These are phyloP conservation scores for Arctia plantaginis DNA, from an alignment of 2,888 invertebrate genomes.

Conservation along the genomic window DNA sequence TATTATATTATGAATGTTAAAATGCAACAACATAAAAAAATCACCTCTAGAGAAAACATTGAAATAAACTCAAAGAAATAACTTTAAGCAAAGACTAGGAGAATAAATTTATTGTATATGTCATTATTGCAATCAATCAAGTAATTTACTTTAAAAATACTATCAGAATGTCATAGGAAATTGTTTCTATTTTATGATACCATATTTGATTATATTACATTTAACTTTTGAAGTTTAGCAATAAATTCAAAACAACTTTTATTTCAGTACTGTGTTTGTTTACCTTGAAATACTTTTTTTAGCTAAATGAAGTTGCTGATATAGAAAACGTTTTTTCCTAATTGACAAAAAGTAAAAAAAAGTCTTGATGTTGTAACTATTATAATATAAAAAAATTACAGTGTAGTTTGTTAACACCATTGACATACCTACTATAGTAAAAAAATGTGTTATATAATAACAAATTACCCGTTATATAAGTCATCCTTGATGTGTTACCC, in stretches of 20 bases:
- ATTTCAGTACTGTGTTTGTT: slow-evolving; percentile 5
- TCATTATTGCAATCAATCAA: neutral
- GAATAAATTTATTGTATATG: neutral
- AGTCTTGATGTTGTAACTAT: neutral
- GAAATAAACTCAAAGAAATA: too few relatives aligned
- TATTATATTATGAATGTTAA: too few relatives aligned
- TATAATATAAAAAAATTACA: neutral
- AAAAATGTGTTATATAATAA: neutral
- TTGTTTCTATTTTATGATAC: neutral
- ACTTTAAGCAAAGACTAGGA: too few relatives aligned
- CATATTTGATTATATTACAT: neutral
- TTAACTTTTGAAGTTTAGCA: neutral
- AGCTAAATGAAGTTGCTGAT: neutral
- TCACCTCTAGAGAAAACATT: neutral
- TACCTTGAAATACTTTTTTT: slow-evolving; percentile 27
- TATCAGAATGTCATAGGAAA: neutral
- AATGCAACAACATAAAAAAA: neutral
- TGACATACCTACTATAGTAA: too few relatives aligned
- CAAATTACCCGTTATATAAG: neutral
- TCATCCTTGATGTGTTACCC: neutral
- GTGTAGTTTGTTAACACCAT: neutral
- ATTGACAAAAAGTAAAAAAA: neutral
- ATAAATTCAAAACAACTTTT: slow-evolving; percentile 3
- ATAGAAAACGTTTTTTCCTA: neutral
- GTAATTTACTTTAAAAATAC: neutral